These are phyloP conservation scores for Leucopsar rothschildi DNA, from an alignment of 2,113 vertebrate species.

Conservation along the genomic window DNA sequence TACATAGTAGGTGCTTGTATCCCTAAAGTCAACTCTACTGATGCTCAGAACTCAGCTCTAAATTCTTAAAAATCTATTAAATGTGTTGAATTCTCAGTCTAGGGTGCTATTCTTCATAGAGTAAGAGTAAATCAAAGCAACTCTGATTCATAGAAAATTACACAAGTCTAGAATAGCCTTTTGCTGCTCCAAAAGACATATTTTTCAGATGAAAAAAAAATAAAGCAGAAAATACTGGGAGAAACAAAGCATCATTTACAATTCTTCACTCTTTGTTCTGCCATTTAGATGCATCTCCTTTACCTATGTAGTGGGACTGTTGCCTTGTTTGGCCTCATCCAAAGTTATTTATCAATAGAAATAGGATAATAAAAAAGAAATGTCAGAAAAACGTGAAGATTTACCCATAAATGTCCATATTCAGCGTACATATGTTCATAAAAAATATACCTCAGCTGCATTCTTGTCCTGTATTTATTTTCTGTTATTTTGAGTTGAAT, in stretches of 20 bases:
- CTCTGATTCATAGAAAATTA: not conserved
- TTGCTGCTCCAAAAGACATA: not conserved
- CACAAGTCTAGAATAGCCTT: not conserved
- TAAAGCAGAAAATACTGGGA: not conserved
- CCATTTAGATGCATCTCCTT: not conserved
- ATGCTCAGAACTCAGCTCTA: not conserved
- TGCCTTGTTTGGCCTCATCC: not conserved
- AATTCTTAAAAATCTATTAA: not conserved
- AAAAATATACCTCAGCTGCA: not conserved
- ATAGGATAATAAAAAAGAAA: not conserved
- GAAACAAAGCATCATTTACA: not conserved
- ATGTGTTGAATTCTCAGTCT: not conserved
- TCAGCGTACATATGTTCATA: not conserved
- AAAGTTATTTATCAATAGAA: not conserved
- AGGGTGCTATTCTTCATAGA: not conserved
- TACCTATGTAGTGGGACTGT: not conserved
- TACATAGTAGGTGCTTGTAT: not conserved
- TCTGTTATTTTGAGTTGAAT: not conserved
- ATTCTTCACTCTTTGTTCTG: not conserved
- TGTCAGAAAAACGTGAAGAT: not conserved
- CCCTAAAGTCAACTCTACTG: not conserved
- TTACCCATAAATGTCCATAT: not conserved
- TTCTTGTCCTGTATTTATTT: not conserved
- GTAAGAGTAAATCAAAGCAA: not conserved
- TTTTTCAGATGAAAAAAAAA: not conserved